These are phyloP conservation scores for Cosmopolites sordidus DNA, from an alignment of 2,888 invertebrate species.

Conservation along the genomic window DNA sequence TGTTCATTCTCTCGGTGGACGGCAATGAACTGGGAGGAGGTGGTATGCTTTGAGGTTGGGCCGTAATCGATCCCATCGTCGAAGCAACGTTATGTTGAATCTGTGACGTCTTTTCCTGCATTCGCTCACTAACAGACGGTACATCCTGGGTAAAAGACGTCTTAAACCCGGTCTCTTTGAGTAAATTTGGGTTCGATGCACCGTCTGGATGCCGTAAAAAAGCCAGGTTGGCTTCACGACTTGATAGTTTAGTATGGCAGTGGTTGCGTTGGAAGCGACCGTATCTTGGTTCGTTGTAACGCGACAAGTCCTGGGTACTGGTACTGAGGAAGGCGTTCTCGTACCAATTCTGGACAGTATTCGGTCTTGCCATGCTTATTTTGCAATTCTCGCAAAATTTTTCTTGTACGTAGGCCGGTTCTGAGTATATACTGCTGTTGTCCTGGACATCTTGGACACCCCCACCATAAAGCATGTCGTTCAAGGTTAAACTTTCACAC, in stretches of 20 bases:
- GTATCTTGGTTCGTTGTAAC: conserved; percentile 32
- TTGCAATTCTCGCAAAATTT: conserved; percentile 75
- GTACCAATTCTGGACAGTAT: conserved; percentile 64
- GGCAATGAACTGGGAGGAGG: conserved; percentile 60
- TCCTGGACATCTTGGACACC: conserved; percentile 46
- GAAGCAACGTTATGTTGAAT: neutral
- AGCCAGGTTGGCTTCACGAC: conserved; percentile 56
- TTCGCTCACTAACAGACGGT: conserved; percentile 20
- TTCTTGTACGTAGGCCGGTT: conserved; percentile 73
- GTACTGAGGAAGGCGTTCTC: conserved; percentile 53
- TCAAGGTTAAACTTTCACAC: conserved; percentile 66
- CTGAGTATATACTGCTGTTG: conserved; percentile 81
- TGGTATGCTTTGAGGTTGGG: conserved; percentile 56
- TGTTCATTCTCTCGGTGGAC: conserved; percentile 59
- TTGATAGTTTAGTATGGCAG: conserved; percentile 45
- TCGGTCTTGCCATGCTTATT: conserved; percentile 64
- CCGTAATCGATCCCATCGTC: conserved; percentile 38
- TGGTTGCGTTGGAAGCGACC: conserved; percentile 52
- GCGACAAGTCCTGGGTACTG: conserved; percentile 51
- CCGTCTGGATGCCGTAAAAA: conserved; percentile 85
- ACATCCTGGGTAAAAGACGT: conserved; percentile 16
- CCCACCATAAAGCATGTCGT: conserved; percentile 62
- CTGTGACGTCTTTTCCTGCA: neutral
- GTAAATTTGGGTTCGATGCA: conserved; percentile 87
- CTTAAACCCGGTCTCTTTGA: conserved; percentile 26